Evolutionary conservation across 2,797 vertebrate genomes (phyloP).

Genomic region (Labeo calbasu): DNA sequence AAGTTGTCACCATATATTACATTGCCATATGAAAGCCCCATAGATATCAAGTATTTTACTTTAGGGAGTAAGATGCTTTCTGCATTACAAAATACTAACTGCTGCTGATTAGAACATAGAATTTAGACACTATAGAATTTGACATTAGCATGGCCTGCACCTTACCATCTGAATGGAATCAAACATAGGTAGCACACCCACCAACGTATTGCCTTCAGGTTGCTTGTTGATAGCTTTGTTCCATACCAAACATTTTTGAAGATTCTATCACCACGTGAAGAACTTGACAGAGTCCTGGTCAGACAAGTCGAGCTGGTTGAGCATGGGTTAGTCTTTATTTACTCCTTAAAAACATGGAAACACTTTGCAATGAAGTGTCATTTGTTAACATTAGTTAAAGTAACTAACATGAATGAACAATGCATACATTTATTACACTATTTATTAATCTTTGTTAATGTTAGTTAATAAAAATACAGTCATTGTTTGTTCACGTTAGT

Average conservation of each 20-base stretch:
- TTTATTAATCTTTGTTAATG: too few species aligned
- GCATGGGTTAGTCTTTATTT: too few species aligned
- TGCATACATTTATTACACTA: too few species aligned
- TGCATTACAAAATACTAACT: neutral
- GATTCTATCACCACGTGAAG: neutral
- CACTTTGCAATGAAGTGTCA: too few species aligned
- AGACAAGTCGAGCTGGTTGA: slow-evolving; percentile 7
- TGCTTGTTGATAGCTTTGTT: neutral
- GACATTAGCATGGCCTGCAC: neutral
- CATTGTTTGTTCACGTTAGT: too few species aligned
- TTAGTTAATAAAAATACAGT: too few species aligned
- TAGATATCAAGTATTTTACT: neutral
- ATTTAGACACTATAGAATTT: too few species aligned
- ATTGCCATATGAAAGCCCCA: neutral
- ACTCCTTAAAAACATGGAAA: too few species aligned
- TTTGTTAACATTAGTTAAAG: too few species aligned
- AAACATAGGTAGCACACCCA: neutral
- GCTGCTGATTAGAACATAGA: neutral
- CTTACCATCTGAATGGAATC: neutral
- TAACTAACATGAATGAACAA: too few species aligned
- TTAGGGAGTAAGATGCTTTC: neutral
- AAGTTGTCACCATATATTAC: neutral
- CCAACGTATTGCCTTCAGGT: neutral
- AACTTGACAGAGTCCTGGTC: neutral
- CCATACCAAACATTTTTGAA: neutral